Evolutionary conservation across 2,888 invertebrate genomes (phyloP).

Genomic region (Isoperla grammatica): DNA sequence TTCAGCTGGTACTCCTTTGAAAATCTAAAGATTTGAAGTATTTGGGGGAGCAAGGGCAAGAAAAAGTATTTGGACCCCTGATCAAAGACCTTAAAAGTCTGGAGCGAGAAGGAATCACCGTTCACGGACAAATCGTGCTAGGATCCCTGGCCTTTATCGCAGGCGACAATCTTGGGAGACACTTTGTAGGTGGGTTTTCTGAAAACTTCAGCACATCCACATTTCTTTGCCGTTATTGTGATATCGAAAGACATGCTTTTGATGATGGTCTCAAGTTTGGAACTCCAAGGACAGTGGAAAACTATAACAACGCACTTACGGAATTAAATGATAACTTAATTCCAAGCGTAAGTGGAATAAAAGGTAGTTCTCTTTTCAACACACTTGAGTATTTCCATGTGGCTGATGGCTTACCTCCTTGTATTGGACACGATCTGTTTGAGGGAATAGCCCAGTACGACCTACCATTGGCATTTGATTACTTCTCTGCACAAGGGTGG

Average conservation of each 20-base stretch:
- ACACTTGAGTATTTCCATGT: neutral
- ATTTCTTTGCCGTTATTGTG: conserved; percentile 11
- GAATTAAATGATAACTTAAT: neutral
- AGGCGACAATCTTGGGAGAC: conserved; percentile 11
- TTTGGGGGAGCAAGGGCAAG: conserved; percentile 1
- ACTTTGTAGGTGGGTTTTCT: conserved; percentile 4
- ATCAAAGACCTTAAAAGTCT: neutral
- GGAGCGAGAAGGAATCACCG: neutral
- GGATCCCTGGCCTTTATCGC: neutral
- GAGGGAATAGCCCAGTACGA: conserved; percentile 16
- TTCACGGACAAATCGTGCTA: neutral
- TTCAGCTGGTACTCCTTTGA: conserved; percentile 10
- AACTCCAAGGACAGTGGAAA: neutral
- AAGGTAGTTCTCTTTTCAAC: neutral
- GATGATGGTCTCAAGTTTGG: neutral
- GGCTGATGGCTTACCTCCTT: conserved; percentile 9
- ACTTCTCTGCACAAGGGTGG: neutral
- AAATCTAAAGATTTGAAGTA: conserved; percentile 6
- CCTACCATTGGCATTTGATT: neutral
- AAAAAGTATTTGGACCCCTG: neutral
- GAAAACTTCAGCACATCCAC: neutral
- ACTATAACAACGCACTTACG: neutral
- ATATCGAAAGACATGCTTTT: neutral
- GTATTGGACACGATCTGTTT: conserved; percentile 20
- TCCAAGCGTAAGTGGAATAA: neutral